Evolutionary conservation across 30 jellyfish, hydroid and myxozoan species (phyloP), one percentile per base, ranked within the genome.

Genomic region (Euphysa ruthae): DNA sequence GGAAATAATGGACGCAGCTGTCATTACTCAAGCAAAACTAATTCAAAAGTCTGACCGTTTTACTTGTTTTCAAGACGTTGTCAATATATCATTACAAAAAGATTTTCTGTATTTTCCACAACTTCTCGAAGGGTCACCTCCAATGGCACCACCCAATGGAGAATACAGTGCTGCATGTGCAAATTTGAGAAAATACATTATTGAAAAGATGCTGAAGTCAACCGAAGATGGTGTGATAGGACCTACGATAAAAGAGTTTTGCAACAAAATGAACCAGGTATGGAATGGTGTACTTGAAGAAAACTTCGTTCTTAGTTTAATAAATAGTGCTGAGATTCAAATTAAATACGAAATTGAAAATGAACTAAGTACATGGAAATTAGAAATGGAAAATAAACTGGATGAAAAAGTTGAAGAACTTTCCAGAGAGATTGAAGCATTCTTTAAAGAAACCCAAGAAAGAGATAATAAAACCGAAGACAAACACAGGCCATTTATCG

Each of bases 281-380:
- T 56, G 70, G 70, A 21, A 6, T 30, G 44, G 70, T 18, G 70
- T 56, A 20, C 7, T 56, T 10, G 44, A 56, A 56, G 70, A 56
- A 56, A 56, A 56, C 56, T 56, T 21, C 15, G 70, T 56, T 8
- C 27, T 56, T 22, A 56, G 70, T n/a, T 32, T 56, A 18, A 16
- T 25, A 0, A 25, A 56, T 30, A 56, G 43, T 21, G 70, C 70
- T 0, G 70, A 56, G 27, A 12, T 56, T 19, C 44, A 56, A 19
- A 30, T 56, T 0, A 25, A 30, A 56, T n/a, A 56, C 15, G 70
- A 56, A 43, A 32, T 56, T 56, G 70, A 56, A 27, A 25, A 12
- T 1, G 43, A 56, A 19, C 6, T 25, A 18, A 56, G 70, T 18
- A 43, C 22, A 18, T 56, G 70, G 70, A 56, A 56, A 19, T 30